These are phyloP conservation scores for Cataglyphis albicans DNA, from an alignment of 2,888 invertebrate genomes.

Conservation along the genomic window DNA sequence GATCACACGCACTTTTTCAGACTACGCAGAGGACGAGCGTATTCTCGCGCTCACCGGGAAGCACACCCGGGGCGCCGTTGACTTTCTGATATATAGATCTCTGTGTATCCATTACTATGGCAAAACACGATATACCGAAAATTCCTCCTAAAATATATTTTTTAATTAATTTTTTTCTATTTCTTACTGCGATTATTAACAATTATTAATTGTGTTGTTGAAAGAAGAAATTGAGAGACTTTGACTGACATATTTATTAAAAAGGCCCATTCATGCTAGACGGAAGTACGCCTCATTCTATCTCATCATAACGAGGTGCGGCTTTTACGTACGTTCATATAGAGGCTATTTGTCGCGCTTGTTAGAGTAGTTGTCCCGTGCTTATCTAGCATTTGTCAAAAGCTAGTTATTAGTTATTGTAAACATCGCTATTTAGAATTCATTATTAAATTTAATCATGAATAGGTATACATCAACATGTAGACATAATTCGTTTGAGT, in stretches of 20 bases:
- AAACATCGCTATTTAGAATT: not conserved
- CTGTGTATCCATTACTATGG: slow-evolving; percentile 33
- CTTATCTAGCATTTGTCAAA: slow-evolving; percentile 1
- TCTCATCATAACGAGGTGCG: not conserved
- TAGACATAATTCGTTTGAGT: not conserved
- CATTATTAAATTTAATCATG: not conserved
- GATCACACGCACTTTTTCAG: slow-evolving; percentile 48
- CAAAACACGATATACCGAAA: not conserved
- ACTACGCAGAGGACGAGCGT: slow-evolving; percentile 50
- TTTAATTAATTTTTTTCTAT: not conserved
- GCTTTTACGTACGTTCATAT: not conserved
- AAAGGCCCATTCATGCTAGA: not conserved
- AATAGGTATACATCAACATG: not conserved
- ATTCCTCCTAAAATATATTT: not conserved
- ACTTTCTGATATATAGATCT: slow-evolving; percentile 83
- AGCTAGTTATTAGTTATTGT: slow-evolving; percentile 1
- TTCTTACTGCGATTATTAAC: not conserved
- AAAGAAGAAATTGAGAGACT: not conserved
- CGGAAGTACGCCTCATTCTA: slow-evolving; percentile 7
- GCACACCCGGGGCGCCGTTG: slow-evolving; percentile 81
- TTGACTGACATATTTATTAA: not conserved
- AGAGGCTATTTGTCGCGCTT: slow-evolving; percentile 2
- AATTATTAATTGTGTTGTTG: not conserved
- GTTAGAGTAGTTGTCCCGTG: not conserved
- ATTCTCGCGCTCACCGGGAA: slow-evolving; percentile 54